Evolutionary conservation across 2,113 vertebrate genomes (phyloP), one percentile per base, ranked within the genome.

Genomic region (Pseudolaguvia tuberculata): DNA sequence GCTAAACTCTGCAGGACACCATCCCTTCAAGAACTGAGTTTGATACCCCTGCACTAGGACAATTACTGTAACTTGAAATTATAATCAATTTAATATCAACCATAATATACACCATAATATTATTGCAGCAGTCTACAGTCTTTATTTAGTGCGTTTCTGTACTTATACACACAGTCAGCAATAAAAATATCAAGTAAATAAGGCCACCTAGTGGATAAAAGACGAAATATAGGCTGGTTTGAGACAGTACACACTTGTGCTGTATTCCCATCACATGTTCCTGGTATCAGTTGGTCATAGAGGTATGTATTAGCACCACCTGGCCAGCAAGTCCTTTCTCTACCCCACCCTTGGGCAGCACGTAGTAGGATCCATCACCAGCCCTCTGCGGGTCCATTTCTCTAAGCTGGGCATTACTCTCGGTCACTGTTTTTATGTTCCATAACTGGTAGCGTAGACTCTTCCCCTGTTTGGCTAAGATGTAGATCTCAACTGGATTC

Each of bases 401-500:
- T 0, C 47, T 90, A 51, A 96, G 89, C 81, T 96, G 94, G n/a
- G 81, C 57, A 20, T 96, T 96, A 85, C 94, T 96, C 2, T 87
- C 83, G 31, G 83, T 84, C 4, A 94, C 61, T 1, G 79, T 81
- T 27, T 89, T 80, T 25, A 92, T 85, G 74, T 79, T 88, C 94
- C 94, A 96, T 72, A 96, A 84, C 84, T 94, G 93, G 80, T 93
- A 94, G 58, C 87, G 91, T 73, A 92, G 87, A 80, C 94, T 96
- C 83, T 95, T 96, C 42, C 94, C 94, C 82, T 96, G 94, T 81
- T 96, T 96, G 35, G 91, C 88, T 14, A 93, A 79, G 78, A 93
- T 53, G 78, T 87, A 88, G 5, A 83, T 81, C 50, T 92, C 71
- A 47, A 86, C 57, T 0, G 68, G 62, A 0, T 57, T 12, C 47